Evolutionary conservation across 1,140 invertebrate species (phyloP), one percentile per base, ranked within the genome.

Genomic region (Brachionus rubens): DNA sequence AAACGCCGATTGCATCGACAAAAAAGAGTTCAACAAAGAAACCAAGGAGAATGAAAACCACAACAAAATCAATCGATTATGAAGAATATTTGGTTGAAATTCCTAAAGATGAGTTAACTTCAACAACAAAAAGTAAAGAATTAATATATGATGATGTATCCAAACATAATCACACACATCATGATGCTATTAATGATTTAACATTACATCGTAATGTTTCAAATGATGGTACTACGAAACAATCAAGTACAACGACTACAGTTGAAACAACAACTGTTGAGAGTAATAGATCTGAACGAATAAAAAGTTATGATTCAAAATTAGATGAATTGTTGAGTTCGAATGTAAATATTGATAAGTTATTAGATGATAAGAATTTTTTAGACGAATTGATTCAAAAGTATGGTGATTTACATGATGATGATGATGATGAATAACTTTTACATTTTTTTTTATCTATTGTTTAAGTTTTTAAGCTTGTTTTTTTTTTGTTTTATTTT

Each of bases 361-460:
- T 65, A 10, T 1, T 65, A 65, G 24, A 65, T n/a, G 36, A 65
- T 65, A 36, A 36, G 30, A 19, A 65, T 6, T 65, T 65, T 65
- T 21, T 65, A 3, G 59, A 65, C 19, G 40, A 41, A 24, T 10
- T 65, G 19, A 41, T 65, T 3, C n/a, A 46, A 12, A 41, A 65
- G 24, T 65, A 24, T 65, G 41, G 40, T 7, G 19, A 65, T 41
- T 43, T 65, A n/a, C 43, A 65, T 46, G 36, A 65, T n/a, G 40
- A 43, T 43, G 21, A 41, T 24, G 19, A 43, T 3, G 16, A 21
- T 16, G 19, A n/a, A 48, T 16, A n/a, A n/a, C 16, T 48, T 33
- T 56, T 30, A n/a, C 9, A 14, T 9, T 56, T 33, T 33, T 7
- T n/a, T 56, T 56, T 16, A 28, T 30, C 12, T 26, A 12, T 56